These are phyloP conservation scores for Tethya wilhelma DNA, from an alignment of 37 sponge, comb jelly and placozoan species.

Conservation along the genomic window DNA sequence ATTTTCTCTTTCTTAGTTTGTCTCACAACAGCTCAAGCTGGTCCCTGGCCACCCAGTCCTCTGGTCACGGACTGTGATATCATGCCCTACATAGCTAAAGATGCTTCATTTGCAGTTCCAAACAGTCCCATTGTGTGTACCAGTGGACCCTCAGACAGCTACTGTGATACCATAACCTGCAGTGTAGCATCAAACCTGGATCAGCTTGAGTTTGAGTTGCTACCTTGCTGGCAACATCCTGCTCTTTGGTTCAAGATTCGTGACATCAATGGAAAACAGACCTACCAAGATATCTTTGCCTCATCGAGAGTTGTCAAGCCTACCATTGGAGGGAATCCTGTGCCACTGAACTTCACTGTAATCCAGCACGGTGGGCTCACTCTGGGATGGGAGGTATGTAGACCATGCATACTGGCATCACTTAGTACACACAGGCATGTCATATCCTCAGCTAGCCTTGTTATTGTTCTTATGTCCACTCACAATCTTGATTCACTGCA, in stretches of 20 bases:
- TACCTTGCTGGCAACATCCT: constrained; percentile 21
- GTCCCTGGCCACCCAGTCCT: constrained; percentile 6
- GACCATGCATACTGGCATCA: too few species aligned
- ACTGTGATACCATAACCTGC: constrained; percentile 17
- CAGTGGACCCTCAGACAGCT: not conserved
- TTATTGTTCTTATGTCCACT: too few species aligned
- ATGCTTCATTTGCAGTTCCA: not conserved
- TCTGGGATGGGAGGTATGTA: constrained; percentile 7
- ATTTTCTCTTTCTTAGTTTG: too few species aligned
- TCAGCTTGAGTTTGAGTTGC: constrained; percentile 14
- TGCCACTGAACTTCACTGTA: constrained; percentile 17
- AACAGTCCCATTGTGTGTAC: not conserved
- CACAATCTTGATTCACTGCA: too few species aligned
- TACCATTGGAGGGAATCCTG: not conserved
- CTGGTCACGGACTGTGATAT: constrained; percentile 24
- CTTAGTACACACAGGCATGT: too few species aligned
- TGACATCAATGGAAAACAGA: not conserved
- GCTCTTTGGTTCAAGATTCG: constrained; percentile 15
- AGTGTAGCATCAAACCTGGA: not conserved
- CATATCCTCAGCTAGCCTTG: too few species aligned
- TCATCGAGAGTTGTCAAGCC: not conserved
- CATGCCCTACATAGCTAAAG: constrained; percentile 11
- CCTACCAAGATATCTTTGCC: constrained; percentile 14
- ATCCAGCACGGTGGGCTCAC: constrained; percentile 5
- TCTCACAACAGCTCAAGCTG: not conserved